Percentiles rank a stretch among this genome's conserved stretches.
Evolutionary conservation across 2,113 vertebrate species (phyloP).

Genomic region (Trogon surrucura): DNA sequence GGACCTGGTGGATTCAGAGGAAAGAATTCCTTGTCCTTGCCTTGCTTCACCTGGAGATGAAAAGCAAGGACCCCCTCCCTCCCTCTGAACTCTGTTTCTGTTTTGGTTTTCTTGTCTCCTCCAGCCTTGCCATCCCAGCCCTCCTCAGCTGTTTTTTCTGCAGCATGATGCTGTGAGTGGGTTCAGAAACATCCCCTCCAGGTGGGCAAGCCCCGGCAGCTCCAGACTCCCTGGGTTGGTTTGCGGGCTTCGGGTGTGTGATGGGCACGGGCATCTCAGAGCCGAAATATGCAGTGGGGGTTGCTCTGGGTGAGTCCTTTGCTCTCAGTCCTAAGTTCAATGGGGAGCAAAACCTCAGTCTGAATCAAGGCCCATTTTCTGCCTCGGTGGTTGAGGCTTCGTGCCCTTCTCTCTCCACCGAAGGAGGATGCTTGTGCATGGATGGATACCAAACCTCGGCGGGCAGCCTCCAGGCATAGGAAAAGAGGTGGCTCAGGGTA

Average conservation of each 20-base stretch:
- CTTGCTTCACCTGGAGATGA: background rate
- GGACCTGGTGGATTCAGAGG: background rate
- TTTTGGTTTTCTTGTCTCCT: constrained; percentile 21
- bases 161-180: background rate
- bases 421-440: background rate
- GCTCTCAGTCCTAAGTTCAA: background rate
- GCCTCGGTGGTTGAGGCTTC: background rate
- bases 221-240: background rate
- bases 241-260: background rate
- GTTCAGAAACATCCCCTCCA: constrained; percentile 6
- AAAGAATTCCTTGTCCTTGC: background rate
- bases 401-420: background rate
- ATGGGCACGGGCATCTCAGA: background rate
- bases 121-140: background rate
- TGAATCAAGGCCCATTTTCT: background rate
- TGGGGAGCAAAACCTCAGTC: background rate
- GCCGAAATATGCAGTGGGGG: background rate
- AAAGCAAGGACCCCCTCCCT: background rate
- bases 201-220: constrained; percentile 3
- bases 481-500: background rate
- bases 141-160: background rate
- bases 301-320: background rate
- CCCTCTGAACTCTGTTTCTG: background rate
- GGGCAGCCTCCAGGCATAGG: rapidly evolving
- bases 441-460: background rate